Evolutionary conservation across 2,113 vertebrate species (phyloP), one percentile per base, ranked within the genome.

Genomic region (Cricetomys ansorgei): DNA sequence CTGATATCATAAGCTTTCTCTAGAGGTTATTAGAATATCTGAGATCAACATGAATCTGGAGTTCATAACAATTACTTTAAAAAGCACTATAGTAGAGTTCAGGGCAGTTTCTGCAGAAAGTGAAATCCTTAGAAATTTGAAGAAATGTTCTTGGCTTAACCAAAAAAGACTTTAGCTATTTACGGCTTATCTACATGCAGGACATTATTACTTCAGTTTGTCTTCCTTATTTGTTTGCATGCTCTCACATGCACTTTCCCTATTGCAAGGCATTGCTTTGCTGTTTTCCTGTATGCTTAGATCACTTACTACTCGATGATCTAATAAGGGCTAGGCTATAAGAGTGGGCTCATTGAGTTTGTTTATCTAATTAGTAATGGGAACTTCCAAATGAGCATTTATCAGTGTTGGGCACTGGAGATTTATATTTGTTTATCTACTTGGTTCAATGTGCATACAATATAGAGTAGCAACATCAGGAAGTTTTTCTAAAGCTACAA

Each of bases 351-450:
- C 6, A 55, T 96, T 88, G 90, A 77, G 73, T 88, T 23, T 53
- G 43, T n/a, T 87, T 94, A 77, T 90, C 27, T 95, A 91, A 94
- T 96, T 94, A 96, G 37, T 5, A 0, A 70, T 50, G 92, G 43
- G n/a, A 93, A 90, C 43, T 75, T 96, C 21, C 37, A 85, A 88
- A 76, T 85, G 48, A 50, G 86, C n/a, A 48, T 69, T 88, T 91
- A 94, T 77, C n/a, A 45, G 1, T 50, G 23, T 90, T 88, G 27
- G 69, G 3, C 90, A 19, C 17, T 92, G 6, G 80, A 62, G 87
- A 92, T 96, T 96, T 95, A 81, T 16, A 96, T 85, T 94, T 93
- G 69, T 89, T 93, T 94, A 80, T 96, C 53, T 92, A 34, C 50
- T 93, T 90, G 23, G 87, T 65, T 90, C 34, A 79, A 55, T 81